Conservation (phyloP, 2,113 vertebrate species). For the Pica pica region DNA sequence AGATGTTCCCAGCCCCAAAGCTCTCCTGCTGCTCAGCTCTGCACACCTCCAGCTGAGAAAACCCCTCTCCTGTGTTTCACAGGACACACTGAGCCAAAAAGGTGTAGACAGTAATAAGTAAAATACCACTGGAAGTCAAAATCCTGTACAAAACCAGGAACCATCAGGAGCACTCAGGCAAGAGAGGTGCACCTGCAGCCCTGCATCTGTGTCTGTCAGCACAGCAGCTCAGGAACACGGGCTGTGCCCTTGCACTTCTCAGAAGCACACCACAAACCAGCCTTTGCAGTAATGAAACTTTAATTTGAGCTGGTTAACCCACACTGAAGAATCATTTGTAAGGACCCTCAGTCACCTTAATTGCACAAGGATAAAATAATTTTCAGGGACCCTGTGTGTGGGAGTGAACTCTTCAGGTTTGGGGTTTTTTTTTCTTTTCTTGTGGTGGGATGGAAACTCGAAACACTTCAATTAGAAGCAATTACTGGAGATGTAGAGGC, state of each 20-base stretch:
- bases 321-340: constrained; percentile 10
- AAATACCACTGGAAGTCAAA: background rate
- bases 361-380: constrained; percentile 25
- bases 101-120: background rate
- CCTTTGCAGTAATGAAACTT: constrained; percentile 46
- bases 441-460: background rate
- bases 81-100: background rate
- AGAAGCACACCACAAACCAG: background rate
- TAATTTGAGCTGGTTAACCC: constrained; percentile 36
- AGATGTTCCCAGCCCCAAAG: background rate
- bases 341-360: constrained; percentile 1
- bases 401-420: constrained; percentile 33
- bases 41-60: background rate
- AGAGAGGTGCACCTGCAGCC: background rate
- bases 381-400: constrained; percentile 7
- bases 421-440: background rate
- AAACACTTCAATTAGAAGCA: constrained; percentile 65
- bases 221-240: background rate
- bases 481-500: constrained; percentile 62
- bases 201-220: background rate
- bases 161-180: background rate
- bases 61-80: background rate
- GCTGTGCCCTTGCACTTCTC: background rate
- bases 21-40: background rate
- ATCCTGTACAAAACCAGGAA: background rate